Base-by-base conservation (phyloP, 1,140 invertebrate genomes). In the Zaprionus nigranus region DNA sequence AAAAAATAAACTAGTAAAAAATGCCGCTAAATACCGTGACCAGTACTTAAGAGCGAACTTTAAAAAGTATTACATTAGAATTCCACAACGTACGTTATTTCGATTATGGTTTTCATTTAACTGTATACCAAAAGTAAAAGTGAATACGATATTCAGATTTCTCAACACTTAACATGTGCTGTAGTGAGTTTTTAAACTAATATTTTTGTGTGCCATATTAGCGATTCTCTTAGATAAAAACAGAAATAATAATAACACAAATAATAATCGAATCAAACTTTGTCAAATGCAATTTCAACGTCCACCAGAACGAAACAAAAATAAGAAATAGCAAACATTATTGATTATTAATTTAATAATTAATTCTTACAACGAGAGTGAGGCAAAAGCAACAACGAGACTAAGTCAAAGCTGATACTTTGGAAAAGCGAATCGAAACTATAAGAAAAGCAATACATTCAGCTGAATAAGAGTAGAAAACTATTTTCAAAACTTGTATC, bases 1-100 rank as follows among this genome's bases (percentile, higher is more conserved):
- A 71, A 49, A 43, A 13, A 34, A 17, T 46, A 64, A 15, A 72
- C 46, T 15, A 66, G 9, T 11, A 43, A 24, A 77, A 58, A 60
- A 76, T 49, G 49, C 24, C 56, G 49, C 60, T 73, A 78, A 67
- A 67, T 87, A 86, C 84, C 84, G 84, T 70, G 66, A 88, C 78
- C 83, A 88, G 83, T 88, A 87, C 84, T 87, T 82, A 88, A 83
- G 82, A 63, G 26, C 30, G 71, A 83, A 85, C 72, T 77, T 90
- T 85, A 63, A 85, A 78, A 90, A 90, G 85, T 90, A 90, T 90
- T 90, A 90, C 74, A 90, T 90, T 90, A 90, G 85, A 90, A 90
- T 90, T 90, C 85, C 85, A 90, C 72, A 40, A 62, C 56, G 59
- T 68, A 40, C 20, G 57, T 73, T 78, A 63, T 46, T 56, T 61